A percentile compares a stretch with the other conserved stretches of the same genome.
phyloP scores from a whole-genome alignment of 1,140 invertebrate species.

The Polypedilum vanderplanki region DNA sequence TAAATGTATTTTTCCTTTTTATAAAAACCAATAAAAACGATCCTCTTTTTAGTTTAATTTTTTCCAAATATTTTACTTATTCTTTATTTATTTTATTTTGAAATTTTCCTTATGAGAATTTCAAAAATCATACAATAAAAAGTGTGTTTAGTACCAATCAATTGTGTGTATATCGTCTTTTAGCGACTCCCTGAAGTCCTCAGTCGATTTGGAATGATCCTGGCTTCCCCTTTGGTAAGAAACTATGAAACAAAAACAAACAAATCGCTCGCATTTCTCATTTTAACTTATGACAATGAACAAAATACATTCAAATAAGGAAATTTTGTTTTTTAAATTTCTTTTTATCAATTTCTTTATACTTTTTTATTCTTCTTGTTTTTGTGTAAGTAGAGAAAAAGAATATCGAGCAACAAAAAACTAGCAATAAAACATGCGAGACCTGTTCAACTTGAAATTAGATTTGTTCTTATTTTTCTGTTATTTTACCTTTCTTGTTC shows the following conservation, averaged over 20 bases:
- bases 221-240: constrained; percentile 87
- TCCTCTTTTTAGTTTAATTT: no score
- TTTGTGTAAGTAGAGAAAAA: neutral
- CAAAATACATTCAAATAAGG: neutral
- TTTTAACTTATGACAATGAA: constrained; percentile 1
- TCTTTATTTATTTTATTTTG: no score
- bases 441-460: constrained; percentile 13
- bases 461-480: neutral
- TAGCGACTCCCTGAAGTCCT: constrained; percentile 85
- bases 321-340: neutral
- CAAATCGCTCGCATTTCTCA: constrained; percentile 2
- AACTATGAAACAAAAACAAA: neutral
- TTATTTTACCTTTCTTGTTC: no score
- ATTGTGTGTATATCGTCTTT: constrained; percentile 46
- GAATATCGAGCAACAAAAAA: neutral
- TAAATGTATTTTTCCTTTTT: no score
- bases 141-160: constrained; percentile 17
- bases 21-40: no score
- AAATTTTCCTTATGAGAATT: no score
- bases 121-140: constrained; percentile 9
- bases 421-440: neutral
- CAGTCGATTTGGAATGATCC: constrained; percentile 86
- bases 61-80: no score
- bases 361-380: no score
- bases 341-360: no score